A percentile compares a stretch with the other conserved stretches of the same genome.
Evolutionary conservation across 2,113 vertebrate species (phyloP).

Genomic region (Craseonycteris thonglongyai): DNA sequence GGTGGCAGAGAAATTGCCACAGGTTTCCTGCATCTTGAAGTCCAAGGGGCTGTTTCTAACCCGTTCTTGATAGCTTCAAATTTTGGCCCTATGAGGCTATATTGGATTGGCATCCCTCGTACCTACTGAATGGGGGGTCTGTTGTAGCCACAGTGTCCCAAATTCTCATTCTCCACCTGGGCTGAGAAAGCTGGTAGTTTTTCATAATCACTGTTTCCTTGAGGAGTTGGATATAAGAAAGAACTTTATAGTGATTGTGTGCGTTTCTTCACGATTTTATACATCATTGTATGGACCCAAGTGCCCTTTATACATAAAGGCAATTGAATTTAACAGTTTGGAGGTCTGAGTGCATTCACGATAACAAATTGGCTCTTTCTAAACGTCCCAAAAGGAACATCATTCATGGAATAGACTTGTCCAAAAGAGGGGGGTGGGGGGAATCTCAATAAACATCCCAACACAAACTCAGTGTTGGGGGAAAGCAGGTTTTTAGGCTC

Average conservation of each 20-base stretch:
- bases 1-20: background rate
- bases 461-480: background rate
- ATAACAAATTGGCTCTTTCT: slow-evolving; percentile 61
- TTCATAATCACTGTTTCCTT: background rate
- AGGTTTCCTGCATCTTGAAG: background rate
- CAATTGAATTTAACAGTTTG: slow-evolving; percentile 61
- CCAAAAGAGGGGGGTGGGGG: background rate
- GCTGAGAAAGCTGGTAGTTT: background rate
- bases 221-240: background rate
- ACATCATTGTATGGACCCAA: background rate
- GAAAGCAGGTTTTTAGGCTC: background rate
- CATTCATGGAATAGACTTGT: background rate
- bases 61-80: background rate
- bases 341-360: slow-evolving; percentile 65
- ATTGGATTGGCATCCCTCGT: fast-evolving
- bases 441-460: background rate
- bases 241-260: background rate
- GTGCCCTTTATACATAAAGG: slow-evolving; percentile 68
- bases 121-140: fast-evolving
- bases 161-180: background rate
- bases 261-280: slow-evolving; percentile 17
- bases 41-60: background rate
- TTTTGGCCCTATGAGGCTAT: background rate
- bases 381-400: slow-evolving; percentile 70
- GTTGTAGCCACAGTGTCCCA: fast-evolving